Evolutionary conservation across 2,113 vertebrate species (phyloP).

Genomic region (Urocynchramus pylzowi): DNA sequence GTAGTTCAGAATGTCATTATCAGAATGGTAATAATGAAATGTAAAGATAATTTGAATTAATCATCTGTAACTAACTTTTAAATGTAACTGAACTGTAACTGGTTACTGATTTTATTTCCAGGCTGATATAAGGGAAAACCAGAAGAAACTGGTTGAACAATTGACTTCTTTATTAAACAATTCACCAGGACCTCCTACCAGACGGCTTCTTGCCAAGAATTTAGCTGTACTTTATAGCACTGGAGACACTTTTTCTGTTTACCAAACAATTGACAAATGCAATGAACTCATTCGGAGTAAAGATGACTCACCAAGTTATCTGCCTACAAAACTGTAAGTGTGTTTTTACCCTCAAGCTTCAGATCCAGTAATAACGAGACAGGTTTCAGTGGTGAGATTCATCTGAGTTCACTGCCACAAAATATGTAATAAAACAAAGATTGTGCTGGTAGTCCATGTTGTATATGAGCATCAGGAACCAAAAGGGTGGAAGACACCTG

Average conservation of each 20-base stretch:
- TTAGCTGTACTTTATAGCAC: slow-evolving; percentile 83
- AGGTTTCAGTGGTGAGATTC: neutral
- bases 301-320: slow-evolving; percentile 93
- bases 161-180: slow-evolving; percentile 80
- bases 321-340: slow-evolving; percentile 91
- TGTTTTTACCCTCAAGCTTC: neutral
- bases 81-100: neutral
- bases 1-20: neutral
- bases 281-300: slow-evolving; percentile 92
- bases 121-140: slow-evolving; percentile 84
- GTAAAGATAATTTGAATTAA: neutral
- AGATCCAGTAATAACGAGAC: neutral
- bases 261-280: slow-evolving; percentile 87
- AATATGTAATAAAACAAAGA: neutral
- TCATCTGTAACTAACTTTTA: neutral
- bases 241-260: slow-evolving; percentile 85
- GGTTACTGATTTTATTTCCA: slow-evolving; percentile 57
- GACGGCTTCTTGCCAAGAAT: slow-evolving; percentile 86
- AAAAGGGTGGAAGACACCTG: neutral
- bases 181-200: slow-evolving; percentile 88
- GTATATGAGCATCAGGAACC: neutral
- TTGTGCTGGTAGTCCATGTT: neutral
- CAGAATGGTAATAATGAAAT: neutral
- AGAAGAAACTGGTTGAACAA: slow-evolving; percentile 86
- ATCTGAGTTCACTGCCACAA: neutral